A percentile compares a stretch with the other conserved stretches of the same genome.
phyloP scores from a whole-genome alignment of 2,797 vertebrate genomes.

The Macropus fuliginosus region DNA sequence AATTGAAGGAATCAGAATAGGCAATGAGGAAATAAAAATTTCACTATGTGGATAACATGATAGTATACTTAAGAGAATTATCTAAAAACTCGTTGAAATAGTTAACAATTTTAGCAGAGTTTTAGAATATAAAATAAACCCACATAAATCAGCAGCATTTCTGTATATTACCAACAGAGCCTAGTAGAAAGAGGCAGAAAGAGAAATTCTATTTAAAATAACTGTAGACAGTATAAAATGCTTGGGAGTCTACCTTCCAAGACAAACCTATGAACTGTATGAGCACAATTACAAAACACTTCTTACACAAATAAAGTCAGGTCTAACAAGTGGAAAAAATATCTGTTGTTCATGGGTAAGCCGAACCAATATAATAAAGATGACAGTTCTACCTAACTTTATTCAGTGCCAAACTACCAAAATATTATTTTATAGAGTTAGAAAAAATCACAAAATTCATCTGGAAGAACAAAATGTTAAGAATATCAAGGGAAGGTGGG shows the following conservation, averaged over 20 bases:
- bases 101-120: background rate
- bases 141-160: background rate
- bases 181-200: background rate
- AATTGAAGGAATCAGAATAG: background rate
- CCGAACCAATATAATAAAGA: background rate
- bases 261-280: background rate
- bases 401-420: background rate
- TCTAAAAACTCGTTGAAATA: background rate
- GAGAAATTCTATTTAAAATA: background rate
- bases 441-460: background rate
- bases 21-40: background rate
- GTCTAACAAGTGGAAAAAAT: background rate
- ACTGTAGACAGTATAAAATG: background rate
- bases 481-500: background rate
- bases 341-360: background rate
- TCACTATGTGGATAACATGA: background rate
- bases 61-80: background rate
- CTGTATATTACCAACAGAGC: background rate
- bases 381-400: background rate
- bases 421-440: background rate
- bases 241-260: background rate
- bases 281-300: background rate
- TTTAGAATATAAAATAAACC: background rate
- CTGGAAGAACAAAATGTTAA: background rate
- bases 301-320: background rate